These are phyloP conservation scores for Volucella zonaria DNA, from an alignment of 2,888 invertebrate genomes.

Conservation along the genomic window DNA sequence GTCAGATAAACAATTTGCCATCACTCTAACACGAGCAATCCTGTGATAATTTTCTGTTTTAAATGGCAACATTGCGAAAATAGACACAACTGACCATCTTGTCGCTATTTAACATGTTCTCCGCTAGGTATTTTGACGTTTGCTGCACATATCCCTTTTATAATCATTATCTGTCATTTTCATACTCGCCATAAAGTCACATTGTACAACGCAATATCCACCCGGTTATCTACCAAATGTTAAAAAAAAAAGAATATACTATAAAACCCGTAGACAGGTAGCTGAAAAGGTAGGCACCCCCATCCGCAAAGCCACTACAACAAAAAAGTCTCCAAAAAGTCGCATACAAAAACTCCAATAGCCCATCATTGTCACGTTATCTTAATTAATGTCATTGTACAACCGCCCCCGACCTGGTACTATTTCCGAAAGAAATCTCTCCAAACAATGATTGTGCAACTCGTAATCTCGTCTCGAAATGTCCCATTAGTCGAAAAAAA, in stretches of 20 bases:
- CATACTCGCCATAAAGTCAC: slow-evolving; percentile 34
- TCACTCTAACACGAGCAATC: too few species aligned
- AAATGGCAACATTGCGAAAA: not conserved
- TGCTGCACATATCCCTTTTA: slow-evolving; percentile 51
- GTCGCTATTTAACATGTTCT: slow-evolving; percentile 30
- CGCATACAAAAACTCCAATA: slow-evolving; percentile 49
- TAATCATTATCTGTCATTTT: slow-evolving; percentile 54
- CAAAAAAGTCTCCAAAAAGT: slow-evolving; percentile 5
- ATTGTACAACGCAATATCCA: slow-evolving; percentile 2
- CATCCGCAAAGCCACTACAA: slow-evolving; percentile 18
- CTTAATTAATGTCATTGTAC: slow-evolving; percentile 73
- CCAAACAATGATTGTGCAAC: slow-evolving; percentile 67
- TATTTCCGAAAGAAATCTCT: slow-evolving; percentile 68
- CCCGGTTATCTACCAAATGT: slow-evolving; percentile 63
- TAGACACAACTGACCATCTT: slow-evolving; percentile 20
- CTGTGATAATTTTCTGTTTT: not conserved
- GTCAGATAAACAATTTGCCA: too few species aligned
- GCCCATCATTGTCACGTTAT: slow-evolving; percentile 73
- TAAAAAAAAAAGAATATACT: slow-evolving; percentile 8
- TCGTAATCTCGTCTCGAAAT: slow-evolving; percentile 70
- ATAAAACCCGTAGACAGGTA: slow-evolving; percentile 17
- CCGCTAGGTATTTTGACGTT: slow-evolving; percentile 42
- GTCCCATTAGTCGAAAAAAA: slow-evolving; percentile 61
- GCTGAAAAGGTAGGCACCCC: slow-evolving; percentile 16
- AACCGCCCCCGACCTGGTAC: slow-evolving; percentile 2